Evolutionary conservation across 2,113 vertebrate species (phyloP).

Genomic region (Tenrec ecaudatus): DNA sequence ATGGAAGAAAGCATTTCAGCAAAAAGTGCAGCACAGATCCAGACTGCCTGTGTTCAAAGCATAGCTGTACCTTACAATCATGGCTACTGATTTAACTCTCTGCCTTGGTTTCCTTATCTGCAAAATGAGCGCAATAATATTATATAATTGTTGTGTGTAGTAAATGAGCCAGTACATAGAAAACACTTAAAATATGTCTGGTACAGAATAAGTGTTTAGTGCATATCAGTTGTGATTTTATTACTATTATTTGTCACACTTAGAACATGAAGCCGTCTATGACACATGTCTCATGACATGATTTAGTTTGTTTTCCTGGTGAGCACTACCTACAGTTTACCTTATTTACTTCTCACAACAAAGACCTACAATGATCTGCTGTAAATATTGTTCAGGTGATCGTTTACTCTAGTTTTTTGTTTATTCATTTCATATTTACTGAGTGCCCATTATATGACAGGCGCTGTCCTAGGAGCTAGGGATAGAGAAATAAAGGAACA

Average conservation of each 20-base stretch:
- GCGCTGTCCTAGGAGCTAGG: not conserved
- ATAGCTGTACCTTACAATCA: not conserved
- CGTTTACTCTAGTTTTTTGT: not conserved
- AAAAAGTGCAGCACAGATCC: not conserved
- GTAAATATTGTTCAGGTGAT: not conserved
- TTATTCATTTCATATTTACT: not conserved
- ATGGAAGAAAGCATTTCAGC: not conserved
- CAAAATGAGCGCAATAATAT: not conserved
- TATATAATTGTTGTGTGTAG: not conserved
- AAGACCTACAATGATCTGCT: not conserved
- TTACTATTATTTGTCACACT: not conserved
- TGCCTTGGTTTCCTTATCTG: not conserved
- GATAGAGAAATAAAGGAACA: not conserved
- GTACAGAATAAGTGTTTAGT: not conserved
- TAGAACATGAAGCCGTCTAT: not conserved
- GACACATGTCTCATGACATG: not conserved
- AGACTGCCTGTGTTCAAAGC: not conserved
- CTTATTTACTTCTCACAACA: not conserved
- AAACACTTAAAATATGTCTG: not conserved
- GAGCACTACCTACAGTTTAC: not conserved
- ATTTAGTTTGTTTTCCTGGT: not conserved
- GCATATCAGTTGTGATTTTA: not conserved
- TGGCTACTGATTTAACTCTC: not conserved
- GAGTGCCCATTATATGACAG: not conserved
- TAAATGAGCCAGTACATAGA: not conserved